Base-by-base conservation (phyloP, 2,797 vertebrate species). In the Labroides dimidiatus region DNA sequence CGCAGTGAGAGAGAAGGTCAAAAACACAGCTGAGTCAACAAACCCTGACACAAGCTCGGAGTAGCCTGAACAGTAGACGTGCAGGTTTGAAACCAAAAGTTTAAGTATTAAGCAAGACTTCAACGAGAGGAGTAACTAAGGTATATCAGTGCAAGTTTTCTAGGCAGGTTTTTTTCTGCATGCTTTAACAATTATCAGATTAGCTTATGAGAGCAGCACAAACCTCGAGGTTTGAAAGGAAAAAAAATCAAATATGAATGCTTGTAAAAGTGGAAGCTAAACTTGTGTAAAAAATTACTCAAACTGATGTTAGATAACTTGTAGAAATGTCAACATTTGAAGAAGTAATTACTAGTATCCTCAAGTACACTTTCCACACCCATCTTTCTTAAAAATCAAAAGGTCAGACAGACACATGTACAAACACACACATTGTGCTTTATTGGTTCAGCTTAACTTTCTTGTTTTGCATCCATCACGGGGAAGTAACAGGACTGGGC, bases 1-100 rank as follows among this genome's bases (percentile, higher is more conserved):
- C 42, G 67, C 53, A 79, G 13, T 65, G 15, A 59, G 27, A 49
- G 9, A 77, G 69, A 82, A 82, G 80, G 73, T 86, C 78, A 88
- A 75, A 78, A 76, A 47, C 81, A 80, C 80, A 88, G 79, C 86
- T 82, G 80, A 86, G 77, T 90, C 78, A 91, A 84, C 71, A 88
- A 4, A 41, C 50, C 19, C 19, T 10, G 9, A 75, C 51, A 61
- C 47, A 53, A 72, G 48, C 64, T 49, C 49, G 62, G 69, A 67
- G 66, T 2, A 56, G 63, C 63, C 55, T 72, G 0, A 0, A 45
- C 27, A 68, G 43, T 2, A 62, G 58, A 72, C 33, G n/a, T 20
- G 47, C 36, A 66, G 50, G 27, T 75, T 49, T 23, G 50, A 47
- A 41, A 49, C 24, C 45, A 52, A 73, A 76, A 59, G n/a, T 56